phyloP scores from a whole-genome alignment of 1,140 invertebrate genomes.

The Scylla paramamosain region DNA sequence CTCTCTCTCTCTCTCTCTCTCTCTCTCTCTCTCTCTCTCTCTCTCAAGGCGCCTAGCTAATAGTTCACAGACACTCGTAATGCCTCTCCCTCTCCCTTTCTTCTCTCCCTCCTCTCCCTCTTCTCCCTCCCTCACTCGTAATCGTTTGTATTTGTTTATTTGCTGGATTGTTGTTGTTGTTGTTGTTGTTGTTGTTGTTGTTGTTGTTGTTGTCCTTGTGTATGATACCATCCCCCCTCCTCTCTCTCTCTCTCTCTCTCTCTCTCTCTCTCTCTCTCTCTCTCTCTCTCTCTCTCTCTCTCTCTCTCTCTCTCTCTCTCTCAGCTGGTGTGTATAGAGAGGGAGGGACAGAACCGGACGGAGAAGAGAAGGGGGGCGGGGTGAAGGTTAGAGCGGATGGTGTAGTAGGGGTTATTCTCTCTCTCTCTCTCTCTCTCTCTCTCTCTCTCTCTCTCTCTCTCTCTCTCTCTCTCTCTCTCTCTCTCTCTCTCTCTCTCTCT shows the following conservation, averaged over 20 bases:
- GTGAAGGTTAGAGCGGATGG: conserved; percentile 9
- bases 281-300: conserved; percentile 19
- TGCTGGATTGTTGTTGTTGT: too few species aligned
- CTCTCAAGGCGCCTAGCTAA: too few species aligned
- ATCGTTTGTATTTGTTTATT: not conserved
- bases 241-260: conserved; percentile 6
- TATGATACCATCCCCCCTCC: not conserved
- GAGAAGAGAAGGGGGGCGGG: not conserved
- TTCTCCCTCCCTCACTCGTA: not conserved
- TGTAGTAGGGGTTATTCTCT: not conserved
- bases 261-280: conserved; percentile 46
- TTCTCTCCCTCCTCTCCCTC: not conserved
- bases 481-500: conserved; percentile 44
- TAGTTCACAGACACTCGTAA: too few species aligned
- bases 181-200: too few species aligned
- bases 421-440: conserved; percentile 56
- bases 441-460: conserved; percentile 41
- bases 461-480: conserved; percentile 57
- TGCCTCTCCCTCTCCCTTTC: not conserved
- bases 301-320: conserved; percentile 26
- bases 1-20: too few species aligned
- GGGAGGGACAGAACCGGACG: conserved; percentile 29
- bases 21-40: too few species aligned
- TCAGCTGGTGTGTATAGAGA: not conserved
- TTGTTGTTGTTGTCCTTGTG: not conserved